Conservation (phyloP, 2,113 vertebrate genomes). For the Rhizomys pruinosus region DNA sequence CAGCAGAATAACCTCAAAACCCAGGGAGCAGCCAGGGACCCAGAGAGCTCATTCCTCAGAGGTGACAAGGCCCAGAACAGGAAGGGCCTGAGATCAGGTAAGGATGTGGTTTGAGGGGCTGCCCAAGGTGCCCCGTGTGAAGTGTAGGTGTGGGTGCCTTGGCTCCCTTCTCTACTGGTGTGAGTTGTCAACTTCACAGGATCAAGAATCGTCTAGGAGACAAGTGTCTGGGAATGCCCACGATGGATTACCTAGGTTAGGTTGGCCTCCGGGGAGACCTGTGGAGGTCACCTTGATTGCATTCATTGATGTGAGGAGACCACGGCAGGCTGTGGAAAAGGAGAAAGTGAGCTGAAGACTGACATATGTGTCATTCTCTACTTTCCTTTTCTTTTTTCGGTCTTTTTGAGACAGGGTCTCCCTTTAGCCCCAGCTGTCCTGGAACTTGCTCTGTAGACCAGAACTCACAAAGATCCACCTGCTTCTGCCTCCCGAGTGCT, state of each 20-base stretch:
- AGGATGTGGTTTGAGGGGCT: background rate
- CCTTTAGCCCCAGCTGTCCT: no score
- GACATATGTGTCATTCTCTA: background rate
- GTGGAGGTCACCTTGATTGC: background rate
- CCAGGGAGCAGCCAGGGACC: rapidly evolving
- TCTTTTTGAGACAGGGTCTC: no score
- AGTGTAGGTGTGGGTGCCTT: rapidly evolving
- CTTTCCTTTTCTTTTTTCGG: no score
- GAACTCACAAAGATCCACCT: no score
- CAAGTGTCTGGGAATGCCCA: background rate
- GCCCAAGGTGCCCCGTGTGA: background rate
- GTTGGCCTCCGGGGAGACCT: background rate
- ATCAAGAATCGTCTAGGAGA: background rate
- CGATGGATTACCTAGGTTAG: background rate
- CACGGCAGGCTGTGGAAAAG: no score
- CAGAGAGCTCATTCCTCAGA: background rate
- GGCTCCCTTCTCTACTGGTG: rapidly evolving
- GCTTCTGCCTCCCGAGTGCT: no score
- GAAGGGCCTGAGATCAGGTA: background rate
- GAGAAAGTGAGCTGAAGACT: background rate
- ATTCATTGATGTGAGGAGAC: background rate
- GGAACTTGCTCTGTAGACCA: no score
- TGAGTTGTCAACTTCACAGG: background rate
- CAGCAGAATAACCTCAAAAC: background rate
- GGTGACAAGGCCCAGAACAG: background rate